phyloP scores from a whole-genome alignment of 2,797 vertebrate genomes.

The Heterohyrax brucei region DNA sequence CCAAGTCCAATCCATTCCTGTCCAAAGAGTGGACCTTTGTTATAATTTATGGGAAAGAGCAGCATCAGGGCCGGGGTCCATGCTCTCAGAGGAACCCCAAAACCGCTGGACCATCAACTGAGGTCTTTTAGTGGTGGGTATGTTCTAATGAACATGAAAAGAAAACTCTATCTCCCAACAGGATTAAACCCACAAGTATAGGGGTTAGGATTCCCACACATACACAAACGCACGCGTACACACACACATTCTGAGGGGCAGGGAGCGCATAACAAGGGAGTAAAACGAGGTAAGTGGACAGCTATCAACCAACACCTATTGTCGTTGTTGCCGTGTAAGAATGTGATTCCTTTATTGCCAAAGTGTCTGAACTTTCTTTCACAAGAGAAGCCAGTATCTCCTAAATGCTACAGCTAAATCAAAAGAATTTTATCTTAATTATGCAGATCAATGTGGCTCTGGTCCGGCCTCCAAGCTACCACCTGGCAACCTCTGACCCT shows the following conservation, averaged over 20 bases:
- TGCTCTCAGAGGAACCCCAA: too few relatives aligned
- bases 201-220: neutral
- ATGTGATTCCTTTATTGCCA: neutral
- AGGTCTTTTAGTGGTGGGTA: neutral
- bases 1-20: too few relatives aligned
- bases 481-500: neutral
- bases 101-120: too few relatives aligned
- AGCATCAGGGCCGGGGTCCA: too few relatives aligned
- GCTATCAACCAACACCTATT: neutral
- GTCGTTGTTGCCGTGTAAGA: neutral
- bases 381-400: neutral
- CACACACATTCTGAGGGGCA: neutral
- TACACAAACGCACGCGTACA: too few relatives aligned
- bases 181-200: neutral
- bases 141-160: neutral
- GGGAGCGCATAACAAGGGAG: neutral
- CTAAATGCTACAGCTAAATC: neutral
- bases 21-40: too few relatives aligned
- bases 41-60: too few relatives aligned
- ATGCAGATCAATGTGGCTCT: neutral
- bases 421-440: constrained; percentile 30
- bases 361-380: neutral
- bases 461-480: constrained; percentile 3
- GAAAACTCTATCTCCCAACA: neutral
- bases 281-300: neutral